Evolutionary conservation across 1,140 invertebrate species (phyloP).

Genomic region (Zaprionus taronus): DNA sequence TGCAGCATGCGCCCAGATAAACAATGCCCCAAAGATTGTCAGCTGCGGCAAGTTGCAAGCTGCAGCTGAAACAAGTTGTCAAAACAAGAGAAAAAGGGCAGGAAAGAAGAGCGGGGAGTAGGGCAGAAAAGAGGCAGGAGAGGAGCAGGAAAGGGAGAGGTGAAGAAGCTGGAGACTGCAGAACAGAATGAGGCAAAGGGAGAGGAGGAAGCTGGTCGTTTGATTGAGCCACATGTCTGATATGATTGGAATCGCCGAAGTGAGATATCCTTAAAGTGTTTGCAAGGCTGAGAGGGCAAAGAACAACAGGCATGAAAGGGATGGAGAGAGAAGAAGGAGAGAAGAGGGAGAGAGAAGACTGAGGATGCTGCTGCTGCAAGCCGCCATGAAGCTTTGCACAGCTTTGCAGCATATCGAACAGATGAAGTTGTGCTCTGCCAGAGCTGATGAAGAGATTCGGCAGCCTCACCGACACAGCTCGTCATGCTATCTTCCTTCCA

Average conservation of each 20-base stretch:
- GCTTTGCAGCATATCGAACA: background rate
- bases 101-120: background rate
- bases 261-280: constrained; percentile 8
- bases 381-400: too few relatives aligned
- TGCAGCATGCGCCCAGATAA: constrained; percentile 9
- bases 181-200: background rate
- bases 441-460: background rate
- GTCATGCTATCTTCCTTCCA: background rate
- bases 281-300: background rate
- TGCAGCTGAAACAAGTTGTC: constrained; percentile 27
- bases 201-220: background rate
- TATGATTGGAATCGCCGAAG: constrained; percentile 40
- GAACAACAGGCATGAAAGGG: background rate
- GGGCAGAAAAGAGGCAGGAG: background rate
- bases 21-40: constrained; percentile 26
- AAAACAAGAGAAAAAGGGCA: constrained; percentile 6
- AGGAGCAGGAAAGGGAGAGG: background rate
- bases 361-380: too few relatives aligned
- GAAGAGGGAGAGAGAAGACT: background rate
- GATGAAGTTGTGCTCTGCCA: background rate
- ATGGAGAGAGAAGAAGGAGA: background rate
- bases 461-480: background rate
- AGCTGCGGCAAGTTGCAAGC: constrained; percentile 14
- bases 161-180: background rate
- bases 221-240: constrained; percentile 12